Percentiles rank a stretch among this genome's conserved stretches.
phyloP scores from a whole-genome alignment of 2,113 vertebrate species.

The Tympanuchus pallidicinctus region DNA sequence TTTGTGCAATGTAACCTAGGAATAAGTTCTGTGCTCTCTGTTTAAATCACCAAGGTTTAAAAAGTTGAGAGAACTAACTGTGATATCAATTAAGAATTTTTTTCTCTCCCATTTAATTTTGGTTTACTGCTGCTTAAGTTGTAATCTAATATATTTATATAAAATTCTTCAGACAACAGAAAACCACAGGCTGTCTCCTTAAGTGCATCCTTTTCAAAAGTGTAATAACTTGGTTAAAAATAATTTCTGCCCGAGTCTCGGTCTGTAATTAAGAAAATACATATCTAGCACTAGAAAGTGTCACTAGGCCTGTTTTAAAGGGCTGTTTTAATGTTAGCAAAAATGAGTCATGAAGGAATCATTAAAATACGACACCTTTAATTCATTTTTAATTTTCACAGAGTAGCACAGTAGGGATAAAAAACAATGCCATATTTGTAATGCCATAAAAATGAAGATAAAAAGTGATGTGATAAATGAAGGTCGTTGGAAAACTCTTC shows the following conservation, averaged over 20 bases:
- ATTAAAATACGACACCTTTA: background rate
- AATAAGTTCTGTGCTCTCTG: background rate
- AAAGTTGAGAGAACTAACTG: background rate
- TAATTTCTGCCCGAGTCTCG: background rate
- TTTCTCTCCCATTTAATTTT: background rate
- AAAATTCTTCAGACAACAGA: background rate
- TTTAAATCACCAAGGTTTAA: background rate
- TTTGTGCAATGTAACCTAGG: background rate
- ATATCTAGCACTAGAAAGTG: background rate
- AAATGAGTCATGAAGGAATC: background rate
- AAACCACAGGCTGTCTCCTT: background rate
- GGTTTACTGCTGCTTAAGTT: background rate
- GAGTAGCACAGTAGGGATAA: rapidly evolving
- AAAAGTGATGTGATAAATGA: background rate
- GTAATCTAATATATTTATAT: background rate
- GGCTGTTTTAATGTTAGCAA: background rate
- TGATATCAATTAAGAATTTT: background rate
- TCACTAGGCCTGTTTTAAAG: background rate
- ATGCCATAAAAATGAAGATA: background rate
- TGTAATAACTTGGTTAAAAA: background rate
- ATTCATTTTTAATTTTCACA: background rate
- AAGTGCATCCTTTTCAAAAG: background rate
- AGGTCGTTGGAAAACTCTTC: background rate
- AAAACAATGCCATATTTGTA: background rate
- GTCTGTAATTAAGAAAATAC: background rate